These are phyloP conservation scores for Ichneumoninae sp. DNA, from an alignment of 2,888 invertebrate genomes.

Conservation along the genomic window DNA sequence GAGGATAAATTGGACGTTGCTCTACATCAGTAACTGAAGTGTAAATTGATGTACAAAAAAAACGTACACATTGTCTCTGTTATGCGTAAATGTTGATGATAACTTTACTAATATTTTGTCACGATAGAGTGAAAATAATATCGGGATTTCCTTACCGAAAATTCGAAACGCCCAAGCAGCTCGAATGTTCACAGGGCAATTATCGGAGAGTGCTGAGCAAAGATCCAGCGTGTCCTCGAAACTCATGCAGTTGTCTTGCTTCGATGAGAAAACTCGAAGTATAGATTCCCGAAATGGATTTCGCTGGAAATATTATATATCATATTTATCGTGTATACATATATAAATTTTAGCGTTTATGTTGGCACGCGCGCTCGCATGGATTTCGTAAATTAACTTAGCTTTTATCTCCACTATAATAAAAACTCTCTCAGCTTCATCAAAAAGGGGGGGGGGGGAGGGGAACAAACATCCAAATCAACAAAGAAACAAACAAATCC, in stretches of 20 bases:
- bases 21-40: neutral
- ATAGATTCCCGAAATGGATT: slow-evolving; percentile 91
- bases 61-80: neutral
- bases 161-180: slow-evolving; percentile 92
- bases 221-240: slow-evolving; percentile 93
- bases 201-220: slow-evolving; percentile 90
- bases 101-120: neutral
- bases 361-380: no score
- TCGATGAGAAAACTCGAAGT: slow-evolving; percentile 90
- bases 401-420: no score
- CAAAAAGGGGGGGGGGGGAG: no score
- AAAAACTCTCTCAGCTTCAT: no score
- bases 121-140: neutral
- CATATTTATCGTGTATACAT: no score
- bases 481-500: no score
- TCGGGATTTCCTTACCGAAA: slow-evolving; percentile 86
- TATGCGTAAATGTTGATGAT: neutral
- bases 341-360: no score
- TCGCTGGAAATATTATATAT: slow-evolving; percentile 85
- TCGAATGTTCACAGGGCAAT: slow-evolving; percentile 90
- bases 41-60: neutral
- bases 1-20: neutral
- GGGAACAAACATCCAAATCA: no score
- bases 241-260: slow-evolving; percentile 88
- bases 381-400: no score